Percentiles rank a stretch among this genome's conserved stretches.
Conservation (phyloP, 2,797 vertebrate genomes). For the Vultur gryphus region DNA sequence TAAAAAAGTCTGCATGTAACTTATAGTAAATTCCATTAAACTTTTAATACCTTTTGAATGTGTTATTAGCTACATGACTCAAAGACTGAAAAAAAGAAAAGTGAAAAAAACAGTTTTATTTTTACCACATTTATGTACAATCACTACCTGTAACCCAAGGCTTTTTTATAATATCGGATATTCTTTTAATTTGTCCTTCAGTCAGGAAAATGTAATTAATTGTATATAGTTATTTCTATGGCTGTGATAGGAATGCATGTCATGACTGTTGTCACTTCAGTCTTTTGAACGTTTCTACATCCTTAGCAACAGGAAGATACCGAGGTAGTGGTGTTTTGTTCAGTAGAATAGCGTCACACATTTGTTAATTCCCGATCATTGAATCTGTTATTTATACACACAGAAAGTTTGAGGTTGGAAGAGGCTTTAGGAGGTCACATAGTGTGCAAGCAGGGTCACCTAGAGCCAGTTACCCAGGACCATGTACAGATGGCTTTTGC, state of each 20-base stretch:
- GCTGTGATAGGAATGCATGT: not conserved
- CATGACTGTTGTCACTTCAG: not conserved
- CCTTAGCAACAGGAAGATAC: not conserved
- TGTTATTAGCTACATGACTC: not conserved
- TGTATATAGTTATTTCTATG: not conserved
- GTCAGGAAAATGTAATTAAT: not conserved
- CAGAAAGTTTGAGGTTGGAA: not conserved
- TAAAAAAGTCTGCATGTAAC: not conserved
- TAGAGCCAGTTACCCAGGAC: not conserved
- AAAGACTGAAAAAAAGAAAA: not conserved
- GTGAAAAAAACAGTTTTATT: not conserved
- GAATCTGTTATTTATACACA: not conserved
- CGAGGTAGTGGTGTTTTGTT: not conserved
- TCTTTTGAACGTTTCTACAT: not conserved
- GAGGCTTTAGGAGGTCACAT: not conserved
- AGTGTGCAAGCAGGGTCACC: not conserved
- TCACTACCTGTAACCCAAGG: not conserved
- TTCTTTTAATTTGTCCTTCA: not conserved
- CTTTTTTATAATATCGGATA: not conserved
- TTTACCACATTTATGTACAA: not conserved
- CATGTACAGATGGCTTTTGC: not conserved
- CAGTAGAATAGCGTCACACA: not conserved
- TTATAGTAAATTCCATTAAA: conserved; percentile 9
- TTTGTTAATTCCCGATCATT: not conserved
- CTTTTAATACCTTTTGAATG: not conserved